phyloP scores from a whole-genome alignment of 2,888 invertebrate genomes.

The Acrobasis consociella region DNA sequence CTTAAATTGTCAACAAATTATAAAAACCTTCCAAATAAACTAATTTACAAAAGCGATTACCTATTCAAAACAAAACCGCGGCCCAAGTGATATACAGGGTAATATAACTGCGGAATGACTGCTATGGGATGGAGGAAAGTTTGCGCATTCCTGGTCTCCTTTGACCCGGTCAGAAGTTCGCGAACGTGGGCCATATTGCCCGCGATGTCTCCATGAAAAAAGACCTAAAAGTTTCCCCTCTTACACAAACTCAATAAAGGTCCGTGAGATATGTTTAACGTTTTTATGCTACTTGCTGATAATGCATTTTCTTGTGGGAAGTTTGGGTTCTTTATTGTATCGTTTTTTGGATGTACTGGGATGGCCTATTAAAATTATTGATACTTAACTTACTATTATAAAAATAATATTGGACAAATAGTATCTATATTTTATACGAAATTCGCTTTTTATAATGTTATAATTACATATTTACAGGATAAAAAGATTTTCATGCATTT shows the following conservation, averaged over 20 bases:
- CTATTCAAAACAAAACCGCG: background rate
- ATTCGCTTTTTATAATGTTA: too few species aligned
- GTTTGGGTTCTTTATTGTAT: conserved; percentile 1
- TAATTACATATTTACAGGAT: too few species aligned
- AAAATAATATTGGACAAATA: background rate
- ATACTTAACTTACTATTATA: too few species aligned
- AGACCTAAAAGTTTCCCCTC: conserved; percentile 55
- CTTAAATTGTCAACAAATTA: background rate
- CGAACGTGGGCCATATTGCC: conserved; percentile 61
- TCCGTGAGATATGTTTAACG: conserved; percentile 43
- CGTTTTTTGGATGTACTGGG: background rate
- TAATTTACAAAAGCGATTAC: background rate
- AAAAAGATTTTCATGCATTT: too few species aligned
- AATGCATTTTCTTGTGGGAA: conserved; percentile 15
- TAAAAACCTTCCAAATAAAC: background rate
- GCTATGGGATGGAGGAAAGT: conserved; percentile 11
- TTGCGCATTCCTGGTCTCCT: conserved; percentile 31
- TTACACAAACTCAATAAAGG: conserved; percentile 49
- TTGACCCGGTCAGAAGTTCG: conserved; percentile 67
- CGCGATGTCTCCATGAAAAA: conserved; percentile 61
- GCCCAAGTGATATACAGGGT: conserved; percentile 7
- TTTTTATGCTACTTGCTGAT: conserved; percentile 34
- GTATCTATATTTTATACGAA: too few species aligned
- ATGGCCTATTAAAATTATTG: background rate
- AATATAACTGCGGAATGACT: conserved; percentile 14